Base-by-base conservation (phyloP, 2,797 vertebrate species). In the Lacerta bilineata region DNA sequence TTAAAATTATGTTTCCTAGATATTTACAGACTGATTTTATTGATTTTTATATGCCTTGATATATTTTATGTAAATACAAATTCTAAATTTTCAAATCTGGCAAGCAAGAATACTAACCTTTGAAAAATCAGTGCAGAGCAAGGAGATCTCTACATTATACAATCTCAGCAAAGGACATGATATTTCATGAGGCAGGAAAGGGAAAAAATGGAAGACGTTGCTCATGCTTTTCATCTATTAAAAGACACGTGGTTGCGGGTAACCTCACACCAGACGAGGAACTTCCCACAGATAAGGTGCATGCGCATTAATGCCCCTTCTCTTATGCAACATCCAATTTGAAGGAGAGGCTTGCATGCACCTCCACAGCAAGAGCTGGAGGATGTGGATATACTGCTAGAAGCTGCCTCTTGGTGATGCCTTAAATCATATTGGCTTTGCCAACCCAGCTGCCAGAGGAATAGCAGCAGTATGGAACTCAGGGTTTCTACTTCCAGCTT, bases 61-160 rank as follows among this genome's bases (percentile, higher is more conserved):
- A 50, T 50, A 50, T 50, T 50, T 50, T 10, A 50, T 50, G 46
- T 50, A 11, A 50, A 50, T 50, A 50, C 46, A 50, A 11, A 50
- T 50, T 50, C 46, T 50, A 50, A 50, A 50, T 50, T 50, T 50
- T 50, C 10, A 50, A 50, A 50, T 50, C 46, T 11, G 55, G 20
- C 11, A 90, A 18, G 3, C 78, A n/a, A 33, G 27, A 66, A 25
- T 90, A 85, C 61, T 59, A 83, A 69, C 7, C 43, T 20, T n/a
- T 46, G 10, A 66, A 9, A 64, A 66, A 27, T 18, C 29, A 64
- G 13, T 64, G 4, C 15, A 77, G 36, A n/a, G 27, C 27, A 85
- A 77, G 27, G 36, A 50, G 46, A 43, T 59, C 76, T 85, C 36
- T 18, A 27, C 25, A 20, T 72, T 17, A 72, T 64, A 84, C 18